Base-by-base conservation (phyloP, 2,888 invertebrate species). In the Ennomos quercinarius region DNA sequence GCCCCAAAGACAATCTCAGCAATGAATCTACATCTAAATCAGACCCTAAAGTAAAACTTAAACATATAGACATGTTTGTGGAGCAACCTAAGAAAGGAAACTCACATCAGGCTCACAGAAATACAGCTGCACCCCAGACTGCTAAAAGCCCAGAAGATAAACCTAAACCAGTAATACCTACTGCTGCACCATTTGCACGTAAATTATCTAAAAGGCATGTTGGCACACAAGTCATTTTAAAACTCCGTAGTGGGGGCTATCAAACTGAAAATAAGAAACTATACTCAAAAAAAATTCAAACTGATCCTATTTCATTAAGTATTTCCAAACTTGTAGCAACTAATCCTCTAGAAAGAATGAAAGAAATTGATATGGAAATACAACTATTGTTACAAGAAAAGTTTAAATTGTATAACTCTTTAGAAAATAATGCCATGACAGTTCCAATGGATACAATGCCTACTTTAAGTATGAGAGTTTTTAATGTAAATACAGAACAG, bases 361-460 rank as follows among this genome's bases (percentile, higher is more conserved):
- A 93, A 66, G 92, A 94, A 73, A 94, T 94, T 57, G 94, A 95
- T 70, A 75, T 93, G 61, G 93, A 94, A 73, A 94, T 94, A 68
- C 93, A 94, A 67, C 86, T 86, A 40, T 76, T 94, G 46, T 78
- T 94, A 65, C 91, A 93, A 72, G 94, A 94, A 72, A 94, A 94
- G 71, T 93, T 94, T 73, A 89, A 91, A 67, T 73, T 94, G 9
- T 94, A 94, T 67, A 91, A 88, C 69, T 89, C 92, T 61, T 71
- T 94, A 57, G 91, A 93, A 69, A 83, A 79, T 47, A 90, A 83
- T 63, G 66, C 77, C 55, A 82, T 72, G 9, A 27, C 50, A 2
- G 50, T 50, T 10, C 47, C 60, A 13, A 55, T 61, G 10, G 51
- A 55, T 60, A 76, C 80, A 40, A 79, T 86, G 70, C 82, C 85